Base-by-base conservation (phyloP, 2,113 vertebrate species). In the Lophura nycthemera region DNA sequence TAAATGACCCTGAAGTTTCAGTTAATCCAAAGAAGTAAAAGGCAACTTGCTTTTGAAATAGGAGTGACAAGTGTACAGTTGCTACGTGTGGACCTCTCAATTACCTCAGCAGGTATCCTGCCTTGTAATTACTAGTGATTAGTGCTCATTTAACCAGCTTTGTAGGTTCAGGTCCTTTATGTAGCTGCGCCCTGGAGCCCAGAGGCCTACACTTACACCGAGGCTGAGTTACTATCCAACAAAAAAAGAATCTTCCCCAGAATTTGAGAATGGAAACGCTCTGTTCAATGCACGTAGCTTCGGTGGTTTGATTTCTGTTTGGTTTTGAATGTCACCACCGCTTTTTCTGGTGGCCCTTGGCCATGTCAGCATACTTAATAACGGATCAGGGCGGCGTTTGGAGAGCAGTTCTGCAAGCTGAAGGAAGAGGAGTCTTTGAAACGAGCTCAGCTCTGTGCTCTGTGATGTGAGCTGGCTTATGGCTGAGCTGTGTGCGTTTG, bases 21-120 rank as follows among this genome's bases (percentile, higher is more conserved):
- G 83, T 96, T 95, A 86, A 96, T 92, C 93, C 93, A 94, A 96
- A 96, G 96, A 97, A 93, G 63, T 88, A 87, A 91, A 89, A 94
- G 70, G 42, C 42, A 80, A 64, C 54, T 89, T 96, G 86, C 70
- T 97, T 97, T 96, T 87, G 92, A 94, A 95, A 67, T 60, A 64
- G 82, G 96, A 89, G 80, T 74, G 86, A 21, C 6, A 65, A 64
- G 59, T 86, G 90, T 95, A 34, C 86, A 38, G 95, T 72, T 95
- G 91, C 87, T 91, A 79, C 94, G 83, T 42, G 32, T 66, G 94
- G 95, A 77, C 84, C 93, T 87, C 78, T 92, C 42, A 5, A 8
- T 97, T 96, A 96, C 86, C 97, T 96, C 97, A 94, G 96, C 97
- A 96, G 95, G 80, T 92, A 14, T 95, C 92, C 97, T 97, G 97